Conservation (phyloP, 2,113 vertebrate species). For the Protomyctophum bolini region DNA sequence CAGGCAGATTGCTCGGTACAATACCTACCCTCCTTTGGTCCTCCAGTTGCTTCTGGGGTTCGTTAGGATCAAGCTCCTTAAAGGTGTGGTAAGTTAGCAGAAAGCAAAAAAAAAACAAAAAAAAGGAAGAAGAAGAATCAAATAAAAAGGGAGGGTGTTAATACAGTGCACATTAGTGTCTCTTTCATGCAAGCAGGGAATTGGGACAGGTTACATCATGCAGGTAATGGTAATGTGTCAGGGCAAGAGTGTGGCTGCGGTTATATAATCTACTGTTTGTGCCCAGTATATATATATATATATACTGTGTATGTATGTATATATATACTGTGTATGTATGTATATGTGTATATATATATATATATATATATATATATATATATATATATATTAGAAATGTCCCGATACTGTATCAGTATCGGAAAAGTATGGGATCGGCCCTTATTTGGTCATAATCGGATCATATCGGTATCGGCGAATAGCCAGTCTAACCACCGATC, state of each 20-base stretch:
- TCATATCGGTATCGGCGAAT: too few species aligned
- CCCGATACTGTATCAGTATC: too few species aligned
- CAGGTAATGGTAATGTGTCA: slow-evolving; percentile 62
- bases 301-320: too few species aligned
- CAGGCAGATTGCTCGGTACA: slow-evolving; percentile 30
- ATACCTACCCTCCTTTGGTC: slow-evolving; percentile 98
- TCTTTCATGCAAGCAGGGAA: slow-evolving; percentile 57
- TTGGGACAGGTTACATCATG: slow-evolving; percentile 65
- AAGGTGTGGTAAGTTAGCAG: slow-evolving; percentile 78
- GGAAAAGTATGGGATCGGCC: too few species aligned
- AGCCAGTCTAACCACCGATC: too few species aligned
- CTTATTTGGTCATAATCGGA: too few species aligned
- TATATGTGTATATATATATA: too few species aligned
- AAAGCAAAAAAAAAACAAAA: slow-evolving; percentile 60
- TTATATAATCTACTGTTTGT: neutral
- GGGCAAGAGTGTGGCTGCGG: slow-evolving; percentile 32
- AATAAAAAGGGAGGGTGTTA: slow-evolving; percentile 57
- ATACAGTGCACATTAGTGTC: slow-evolving; percentile 75
- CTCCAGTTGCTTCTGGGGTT: slow-evolving; percentile 95
- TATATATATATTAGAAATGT: too few species aligned
- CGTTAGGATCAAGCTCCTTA: slow-evolving; percentile 94
- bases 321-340: too few species aligned
- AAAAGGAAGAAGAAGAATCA: slow-evolving; percentile 15
- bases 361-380: too few species aligned
- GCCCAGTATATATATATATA: too few species aligned